Base-by-base conservation (phyloP, 2,797 vertebrate genomes). In the Lacerta agilis region DNA sequence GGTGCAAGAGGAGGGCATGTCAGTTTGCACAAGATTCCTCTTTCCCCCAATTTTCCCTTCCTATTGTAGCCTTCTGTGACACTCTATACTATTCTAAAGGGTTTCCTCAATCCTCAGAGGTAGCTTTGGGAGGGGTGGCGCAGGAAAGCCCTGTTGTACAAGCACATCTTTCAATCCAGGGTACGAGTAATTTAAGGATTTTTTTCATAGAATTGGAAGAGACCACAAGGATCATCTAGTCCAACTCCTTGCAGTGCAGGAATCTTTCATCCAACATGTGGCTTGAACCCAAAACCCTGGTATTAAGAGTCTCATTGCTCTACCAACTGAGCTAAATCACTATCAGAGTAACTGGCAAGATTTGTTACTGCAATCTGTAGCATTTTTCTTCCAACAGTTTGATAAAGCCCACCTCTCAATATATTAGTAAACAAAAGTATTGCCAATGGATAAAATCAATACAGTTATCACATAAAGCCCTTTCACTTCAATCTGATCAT, bases 381-480 rank as follows among this genome's bases (percentile, higher is more conserved):
- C 25, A 45, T 82, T 43, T 61, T 8, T 77, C 38, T 76, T 29
- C 36, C 38, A 64, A 29, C 36, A 23, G 11, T 49, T 18, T 36
- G n/a, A 25, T 86, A 92, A 87, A 92, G 86, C 33, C 20, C 23
- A 4, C n/a, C 29, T 1, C 17, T 27, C 33, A 87, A 90, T 72
- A 90, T 87, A 90, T 87, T 66, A 90, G 84, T 87, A 92, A 66
- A 73, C 69, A 66, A 78, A 77, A 83, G 38, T 76, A 43, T 58
- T 72, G 5, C 78, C 36, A 84, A 36, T 23, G 33, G 43, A 80
- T 90, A 72, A 18, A 89, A 88, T 87, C 92, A 89, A 89, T 72
- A 61, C 89, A 93, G 78, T 11, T 38, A 45, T 88, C 88, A 92
- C 8, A 88, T 92, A 92, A 86, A 89, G 75, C 38, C n/a, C 69